Evolutionary conservation across 1,140 invertebrate genomes (phyloP).

Genomic region (Drosophila chauvacae): DNA sequence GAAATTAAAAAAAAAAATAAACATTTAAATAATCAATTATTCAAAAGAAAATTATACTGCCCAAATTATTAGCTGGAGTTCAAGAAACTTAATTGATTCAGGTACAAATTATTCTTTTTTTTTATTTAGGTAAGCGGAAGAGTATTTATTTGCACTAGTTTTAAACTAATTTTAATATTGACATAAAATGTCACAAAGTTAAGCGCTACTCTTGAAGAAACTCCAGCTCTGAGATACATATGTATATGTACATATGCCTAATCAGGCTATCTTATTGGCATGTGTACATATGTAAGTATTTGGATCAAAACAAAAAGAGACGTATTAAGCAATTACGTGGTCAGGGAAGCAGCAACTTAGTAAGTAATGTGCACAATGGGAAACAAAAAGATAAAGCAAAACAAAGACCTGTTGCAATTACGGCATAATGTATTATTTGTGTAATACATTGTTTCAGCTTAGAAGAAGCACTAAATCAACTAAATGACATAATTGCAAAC

Average conservation of each 20-base stretch:
- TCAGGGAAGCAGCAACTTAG: not conserved
- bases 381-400: not conserved
- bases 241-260: too few species aligned
- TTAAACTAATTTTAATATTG: not conserved
- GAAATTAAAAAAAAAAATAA: conserved; percentile 4
- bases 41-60: not conserved
- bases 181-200: not conserved
- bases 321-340: too few species aligned
- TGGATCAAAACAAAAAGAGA: not conserved
- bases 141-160: not conserved
- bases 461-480: not conserved
- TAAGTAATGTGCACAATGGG: too few species aligned
- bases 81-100: not conserved
- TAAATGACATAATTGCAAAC: not conserved
- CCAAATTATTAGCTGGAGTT: not conserved
- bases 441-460: conserved; percentile 1
- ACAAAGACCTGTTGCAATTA: not conserved
- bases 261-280: not conserved
- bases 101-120: not conserved
- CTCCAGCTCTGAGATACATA: not conserved
- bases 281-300: not conserved
- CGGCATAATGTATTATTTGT: not conserved
- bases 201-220: not conserved
- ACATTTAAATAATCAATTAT: conserved; percentile 14
- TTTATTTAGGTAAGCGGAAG: not conserved